Conservation (phyloP, 2,797 vertebrate species). For the Myripristis jacobus region DNA sequence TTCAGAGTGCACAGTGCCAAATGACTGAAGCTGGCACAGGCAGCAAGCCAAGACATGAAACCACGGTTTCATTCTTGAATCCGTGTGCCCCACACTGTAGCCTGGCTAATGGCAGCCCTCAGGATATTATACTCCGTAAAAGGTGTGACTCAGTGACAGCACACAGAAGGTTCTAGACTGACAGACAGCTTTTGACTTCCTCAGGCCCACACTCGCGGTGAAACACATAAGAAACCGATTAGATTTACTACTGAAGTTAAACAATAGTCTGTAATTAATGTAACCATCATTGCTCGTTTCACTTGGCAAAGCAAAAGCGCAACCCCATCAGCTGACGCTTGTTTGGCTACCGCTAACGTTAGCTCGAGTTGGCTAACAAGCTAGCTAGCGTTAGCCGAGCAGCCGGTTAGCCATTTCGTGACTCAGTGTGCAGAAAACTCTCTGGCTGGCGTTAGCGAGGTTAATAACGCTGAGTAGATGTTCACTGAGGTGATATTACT, state of each 20-base stretch:
- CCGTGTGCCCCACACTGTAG: slow-evolving; percentile 37
- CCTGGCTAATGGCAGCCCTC: slow-evolving; percentile 57
- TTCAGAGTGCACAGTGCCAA: not conserved
- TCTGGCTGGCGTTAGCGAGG: not conserved
- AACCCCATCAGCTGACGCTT: slow-evolving; percentile 75
- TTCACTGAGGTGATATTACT: slow-evolving; percentile 2
- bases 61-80: not conserved
- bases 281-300: not conserved
- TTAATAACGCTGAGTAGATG: not conserved
- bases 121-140: slow-evolving; percentile 63
- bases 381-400: slow-evolving; percentile 61
- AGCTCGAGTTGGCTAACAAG: slow-evolving; percentile 44
- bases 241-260: not conserved
- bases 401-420: slow-evolving; percentile 65
- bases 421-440: not conserved
- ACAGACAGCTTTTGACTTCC: slow-evolving; percentile 35
- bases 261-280: not conserved
- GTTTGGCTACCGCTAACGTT: slow-evolving; percentile 61
- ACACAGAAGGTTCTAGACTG: slow-evolving; percentile 78
- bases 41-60: not conserved
- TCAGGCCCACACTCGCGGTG: not conserved
- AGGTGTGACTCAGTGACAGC: slow-evolving; percentile 73
- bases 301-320: slow-evolving; percentile 16
- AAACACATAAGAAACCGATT: slow-evolving; percentile 4
- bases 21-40: not conserved